Percentiles rank a stretch among this genome's conserved stretches.
Conservation (phyloP, 2,797 vertebrate genomes). For the Bucorvus abyssinicus region DNA sequence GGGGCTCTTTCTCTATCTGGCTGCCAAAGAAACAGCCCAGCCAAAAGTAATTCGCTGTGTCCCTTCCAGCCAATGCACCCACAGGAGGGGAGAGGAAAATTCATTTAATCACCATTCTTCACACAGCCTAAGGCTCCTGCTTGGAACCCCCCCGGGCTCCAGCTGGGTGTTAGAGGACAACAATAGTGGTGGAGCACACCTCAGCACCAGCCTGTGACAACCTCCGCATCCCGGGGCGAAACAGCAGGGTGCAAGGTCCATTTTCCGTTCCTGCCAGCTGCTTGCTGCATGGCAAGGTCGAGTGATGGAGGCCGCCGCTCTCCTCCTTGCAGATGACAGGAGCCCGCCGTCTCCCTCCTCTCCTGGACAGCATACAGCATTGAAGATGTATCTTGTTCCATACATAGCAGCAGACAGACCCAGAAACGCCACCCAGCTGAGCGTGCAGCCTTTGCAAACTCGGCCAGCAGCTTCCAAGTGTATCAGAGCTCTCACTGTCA, state of each 20-base stretch:
- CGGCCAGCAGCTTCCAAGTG: background rate
- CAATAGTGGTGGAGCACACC: fast-evolving
- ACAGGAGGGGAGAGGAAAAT: background rate
- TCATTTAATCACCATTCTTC: background rate
- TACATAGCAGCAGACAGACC: background rate
- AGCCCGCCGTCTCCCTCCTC: background rate
- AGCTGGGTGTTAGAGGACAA: background rate
- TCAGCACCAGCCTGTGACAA: fast-evolving
- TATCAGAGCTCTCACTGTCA: background rate
- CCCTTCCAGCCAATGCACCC: background rate
- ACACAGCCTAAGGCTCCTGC: background rate
- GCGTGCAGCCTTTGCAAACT: fast-evolving
- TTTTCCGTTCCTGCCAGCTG: background rate
- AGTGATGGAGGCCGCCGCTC: fast-evolving
- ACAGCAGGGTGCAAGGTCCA: background rate
- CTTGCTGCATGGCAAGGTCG: fast-evolving
- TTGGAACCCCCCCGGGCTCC: background rate
- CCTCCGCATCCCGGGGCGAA: background rate
- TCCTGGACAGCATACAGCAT: background rate
- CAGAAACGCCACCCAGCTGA: background rate
- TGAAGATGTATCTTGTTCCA: background rate
- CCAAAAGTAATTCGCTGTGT: background rate
- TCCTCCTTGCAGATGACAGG: background rate
- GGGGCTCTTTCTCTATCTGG: background rate
- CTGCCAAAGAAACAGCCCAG: background rate